Evolutionary conservation across 1,140 invertebrate species (phyloP).

Genomic region (Dreissena rostriformis): DNA sequence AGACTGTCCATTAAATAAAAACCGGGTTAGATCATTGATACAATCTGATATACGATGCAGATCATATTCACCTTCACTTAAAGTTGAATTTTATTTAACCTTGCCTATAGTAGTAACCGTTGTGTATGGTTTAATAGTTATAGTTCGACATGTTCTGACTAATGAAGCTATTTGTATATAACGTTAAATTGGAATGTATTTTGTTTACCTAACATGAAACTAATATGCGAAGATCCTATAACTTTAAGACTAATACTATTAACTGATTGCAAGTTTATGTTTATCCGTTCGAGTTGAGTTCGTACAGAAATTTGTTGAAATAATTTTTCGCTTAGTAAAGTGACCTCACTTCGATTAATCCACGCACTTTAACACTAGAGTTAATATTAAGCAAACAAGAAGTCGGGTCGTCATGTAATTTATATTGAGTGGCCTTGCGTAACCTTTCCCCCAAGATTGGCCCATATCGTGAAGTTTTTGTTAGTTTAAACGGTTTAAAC

Average conservation of each 20-base stretch:
- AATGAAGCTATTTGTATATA: constrained; percentile 30
- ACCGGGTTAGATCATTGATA: neutral
- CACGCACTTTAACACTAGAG: neutral
- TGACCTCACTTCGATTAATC: constrained; percentile 32
- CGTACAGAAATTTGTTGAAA: constrained; percentile 20
- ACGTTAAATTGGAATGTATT: constrained; percentile 10
- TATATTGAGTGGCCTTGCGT: neutral
- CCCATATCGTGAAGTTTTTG: neutral
- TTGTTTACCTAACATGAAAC: constrained; percentile 1
- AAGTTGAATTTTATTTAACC: neutral
- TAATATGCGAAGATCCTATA: neutral
- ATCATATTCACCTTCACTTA: neutral
- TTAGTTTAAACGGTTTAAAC: neutral
- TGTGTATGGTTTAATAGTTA: constrained; percentile 29
- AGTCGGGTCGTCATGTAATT: constrained; percentile 18
- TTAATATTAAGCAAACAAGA: constrained; percentile 14
- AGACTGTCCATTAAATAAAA: neutral
- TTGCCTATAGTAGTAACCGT: neutral
- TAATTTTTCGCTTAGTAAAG: constrained; percentile 10
- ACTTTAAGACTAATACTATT: constrained; percentile 6
- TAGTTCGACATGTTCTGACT: neutral
- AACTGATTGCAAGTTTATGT: constrained; percentile 19
- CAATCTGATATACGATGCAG: neutral
- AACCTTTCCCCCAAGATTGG: too few relatives aligned
- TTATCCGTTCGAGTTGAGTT: neutral